phyloP scores from a whole-genome alignment of 2,888 invertebrate genomes.

The Macrostomum cliftonense region DNA sequence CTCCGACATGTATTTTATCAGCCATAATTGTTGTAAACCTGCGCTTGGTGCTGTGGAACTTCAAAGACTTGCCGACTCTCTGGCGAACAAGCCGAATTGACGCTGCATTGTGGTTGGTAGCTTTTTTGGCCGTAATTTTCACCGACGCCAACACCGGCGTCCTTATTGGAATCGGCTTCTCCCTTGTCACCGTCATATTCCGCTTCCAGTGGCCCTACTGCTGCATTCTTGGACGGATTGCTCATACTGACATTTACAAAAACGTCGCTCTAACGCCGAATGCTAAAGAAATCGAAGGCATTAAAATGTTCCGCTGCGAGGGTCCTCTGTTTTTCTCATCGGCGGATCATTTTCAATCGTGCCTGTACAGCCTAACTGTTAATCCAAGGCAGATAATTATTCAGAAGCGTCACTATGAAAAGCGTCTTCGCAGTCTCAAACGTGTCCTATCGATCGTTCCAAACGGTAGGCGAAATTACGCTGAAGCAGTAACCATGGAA shows the following conservation, averaged over 20 bases:
- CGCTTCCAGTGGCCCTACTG: constrained; percentile 41
- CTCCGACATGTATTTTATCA: constrained; percentile 52
- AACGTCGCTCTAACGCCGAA: constrained; percentile 25
- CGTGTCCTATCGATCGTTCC: too few species aligned
- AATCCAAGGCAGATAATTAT: constrained; percentile 22
- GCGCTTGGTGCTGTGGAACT: constrained; percentile 33
- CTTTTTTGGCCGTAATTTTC: constrained; percentile 55
- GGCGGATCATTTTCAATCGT: constrained; percentile 26
- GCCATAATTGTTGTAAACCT: constrained; percentile 32
- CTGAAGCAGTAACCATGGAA: too few species aligned
- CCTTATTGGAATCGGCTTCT: constrained; percentile 52
- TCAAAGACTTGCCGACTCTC: constrained; percentile 25
- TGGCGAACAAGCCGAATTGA: constrained; percentile 30
- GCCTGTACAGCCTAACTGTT: constrained; percentile 22
- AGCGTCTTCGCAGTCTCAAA: too few species aligned
- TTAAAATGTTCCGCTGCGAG: constrained; percentile 28
- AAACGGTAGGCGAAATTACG: too few species aligned
- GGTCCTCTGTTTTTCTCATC: constrained; percentile 29
- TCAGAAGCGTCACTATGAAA: too few species aligned
- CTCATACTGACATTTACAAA: constrained; percentile 37
- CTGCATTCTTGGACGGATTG: constrained; percentile 34
- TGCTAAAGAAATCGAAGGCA: constrained; percentile 20
- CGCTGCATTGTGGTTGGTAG: constrained; percentile 50
- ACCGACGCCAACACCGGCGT: constrained; percentile 66
- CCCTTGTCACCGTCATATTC: constrained; percentile 53